Conservation (phyloP, 2,888 invertebrate species). For the Pocota personata region DNA sequence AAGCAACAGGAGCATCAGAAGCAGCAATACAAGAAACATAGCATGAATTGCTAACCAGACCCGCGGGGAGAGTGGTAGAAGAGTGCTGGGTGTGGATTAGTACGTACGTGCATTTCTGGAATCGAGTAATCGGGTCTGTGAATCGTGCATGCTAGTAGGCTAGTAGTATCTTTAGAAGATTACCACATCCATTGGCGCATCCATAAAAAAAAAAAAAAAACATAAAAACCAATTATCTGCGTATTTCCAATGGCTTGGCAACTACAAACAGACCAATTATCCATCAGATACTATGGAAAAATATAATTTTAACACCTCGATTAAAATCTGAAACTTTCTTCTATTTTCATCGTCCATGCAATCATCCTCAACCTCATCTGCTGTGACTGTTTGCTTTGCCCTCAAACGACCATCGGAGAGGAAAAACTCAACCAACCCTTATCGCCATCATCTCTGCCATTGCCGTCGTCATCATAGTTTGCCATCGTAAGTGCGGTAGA, state of each 20-base stretch:
- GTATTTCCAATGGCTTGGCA: neutral
- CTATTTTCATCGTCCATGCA: slow-evolving; percentile 32
- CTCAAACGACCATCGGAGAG: slow-evolving; percentile 25
- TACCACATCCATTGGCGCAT: too few species aligned
- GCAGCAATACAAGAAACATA: too few species aligned
- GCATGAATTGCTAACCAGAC: too few species aligned
- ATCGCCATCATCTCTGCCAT: slow-evolving; percentile 22
- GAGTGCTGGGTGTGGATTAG: too few species aligned
- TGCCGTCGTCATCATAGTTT: slow-evolving; percentile 47
- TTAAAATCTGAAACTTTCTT: slow-evolving; percentile 55
- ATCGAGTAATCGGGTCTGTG: too few species aligned
- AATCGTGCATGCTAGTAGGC: too few species aligned
- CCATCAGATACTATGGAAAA: slow-evolving; percentile 39
- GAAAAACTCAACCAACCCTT: slow-evolving; percentile 10
- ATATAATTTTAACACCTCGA: slow-evolving; percentile 31
- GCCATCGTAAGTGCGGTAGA: slow-evolving; percentile 7
- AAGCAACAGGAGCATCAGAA: too few species aligned
- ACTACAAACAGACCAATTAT: slow-evolving; percentile 47
- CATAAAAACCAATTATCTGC: neutral
- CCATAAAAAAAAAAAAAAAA: too few species aligned
- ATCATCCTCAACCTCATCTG: slow-evolving; percentile 24
- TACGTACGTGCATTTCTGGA: too few species aligned
- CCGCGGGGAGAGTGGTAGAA: too few species aligned
- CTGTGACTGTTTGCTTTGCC: slow-evolving; percentile 40
- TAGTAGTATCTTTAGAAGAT: too few species aligned